phyloP scores from a whole-genome alignment of 1,140 invertebrate species.

The Sarcophaga bullata region DNA sequence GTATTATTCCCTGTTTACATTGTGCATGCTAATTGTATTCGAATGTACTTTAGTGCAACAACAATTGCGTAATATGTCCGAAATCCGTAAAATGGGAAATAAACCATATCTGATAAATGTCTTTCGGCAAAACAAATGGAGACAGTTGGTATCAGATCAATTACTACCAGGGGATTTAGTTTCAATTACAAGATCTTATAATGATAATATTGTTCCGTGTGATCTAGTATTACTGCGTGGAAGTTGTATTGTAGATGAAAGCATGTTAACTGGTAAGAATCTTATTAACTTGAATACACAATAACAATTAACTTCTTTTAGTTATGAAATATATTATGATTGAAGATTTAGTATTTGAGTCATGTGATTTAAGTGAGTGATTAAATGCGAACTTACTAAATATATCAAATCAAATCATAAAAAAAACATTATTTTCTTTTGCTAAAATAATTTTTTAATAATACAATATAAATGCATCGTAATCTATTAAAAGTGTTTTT shows the following conservation, averaged over 20 bases:
- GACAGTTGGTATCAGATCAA: constrained; percentile 85
- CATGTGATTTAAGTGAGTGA: no score
- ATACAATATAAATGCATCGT: no score
- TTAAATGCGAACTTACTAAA: no score
- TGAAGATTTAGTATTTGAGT: no score
- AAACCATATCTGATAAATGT: constrained; percentile 95
- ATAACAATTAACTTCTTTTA: no score
- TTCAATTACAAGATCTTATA: constrained; percentile 87
- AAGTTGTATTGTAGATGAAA: constrained; percentile 96
- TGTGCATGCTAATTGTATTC: constrained; percentile 97
- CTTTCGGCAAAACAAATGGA: constrained; percentile 94
- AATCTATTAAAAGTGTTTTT: no score
- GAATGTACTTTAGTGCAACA: constrained; percentile 99
- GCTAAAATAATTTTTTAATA: no score
- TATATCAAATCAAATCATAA: no score
- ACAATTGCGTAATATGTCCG: constrained; percentile 97
- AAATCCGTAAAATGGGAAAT: constrained; percentile 99
- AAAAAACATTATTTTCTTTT: no score
- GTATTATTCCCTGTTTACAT: constrained; percentile 98
- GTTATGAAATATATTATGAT: no score
- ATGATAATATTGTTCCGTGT: constrained; percentile 95
- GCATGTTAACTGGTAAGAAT: constrained; percentile 89
- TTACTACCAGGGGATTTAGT: constrained; percentile 97
- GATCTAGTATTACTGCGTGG: constrained; percentile 94
- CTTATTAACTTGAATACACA: neutral